phyloP scores from a whole-genome alignment of 2,797 vertebrate species.

The Steatocranus sp. region DNA sequence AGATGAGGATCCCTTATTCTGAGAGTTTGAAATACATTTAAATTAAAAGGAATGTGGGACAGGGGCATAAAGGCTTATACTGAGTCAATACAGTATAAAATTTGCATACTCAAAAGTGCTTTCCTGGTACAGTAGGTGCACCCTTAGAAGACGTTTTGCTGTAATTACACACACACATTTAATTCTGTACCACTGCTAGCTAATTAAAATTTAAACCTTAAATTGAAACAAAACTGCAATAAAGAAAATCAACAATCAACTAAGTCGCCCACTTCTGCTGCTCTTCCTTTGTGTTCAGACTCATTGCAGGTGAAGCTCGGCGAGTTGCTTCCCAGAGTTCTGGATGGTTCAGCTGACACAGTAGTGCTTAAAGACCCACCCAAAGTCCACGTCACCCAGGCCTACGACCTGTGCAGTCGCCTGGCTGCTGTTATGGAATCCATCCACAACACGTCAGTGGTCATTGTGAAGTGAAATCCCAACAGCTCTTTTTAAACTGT shows the following conservation, averaged over 20 bases:
- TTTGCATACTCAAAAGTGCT: rapidly evolving
- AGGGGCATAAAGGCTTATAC: background rate
- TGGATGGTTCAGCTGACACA: constrained; percentile 85
- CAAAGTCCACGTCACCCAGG: constrained; percentile 86
- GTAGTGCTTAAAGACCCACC: constrained; percentile 91
- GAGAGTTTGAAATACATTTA: background rate
- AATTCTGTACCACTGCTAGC: background rate
- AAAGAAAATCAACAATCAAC: rapidly evolving
- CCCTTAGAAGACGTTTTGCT: background rate
- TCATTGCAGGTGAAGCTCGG: constrained; percentile 86
- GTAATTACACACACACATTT: background rate
- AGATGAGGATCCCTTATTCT: background rate
- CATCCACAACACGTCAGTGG: constrained; percentile 82
- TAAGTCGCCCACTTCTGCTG: background rate
- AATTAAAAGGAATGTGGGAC: background rate
- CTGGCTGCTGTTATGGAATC: constrained; percentile 95
- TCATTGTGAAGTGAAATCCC: constrained; percentile 79
- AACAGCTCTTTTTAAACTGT: background rate
- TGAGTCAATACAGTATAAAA: background rate
- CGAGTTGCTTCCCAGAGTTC: constrained; percentile 89
- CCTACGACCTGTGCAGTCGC: constrained; percentile 92
- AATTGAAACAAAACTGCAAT: rapidly evolving
- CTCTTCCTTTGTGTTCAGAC: constrained; percentile 65
- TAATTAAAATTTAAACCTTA: background rate
- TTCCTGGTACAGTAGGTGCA: background rate